phyloP scores from a whole-genome alignment of 2,113 vertebrate genomes.

The Brachyistius frenatus region DNA sequence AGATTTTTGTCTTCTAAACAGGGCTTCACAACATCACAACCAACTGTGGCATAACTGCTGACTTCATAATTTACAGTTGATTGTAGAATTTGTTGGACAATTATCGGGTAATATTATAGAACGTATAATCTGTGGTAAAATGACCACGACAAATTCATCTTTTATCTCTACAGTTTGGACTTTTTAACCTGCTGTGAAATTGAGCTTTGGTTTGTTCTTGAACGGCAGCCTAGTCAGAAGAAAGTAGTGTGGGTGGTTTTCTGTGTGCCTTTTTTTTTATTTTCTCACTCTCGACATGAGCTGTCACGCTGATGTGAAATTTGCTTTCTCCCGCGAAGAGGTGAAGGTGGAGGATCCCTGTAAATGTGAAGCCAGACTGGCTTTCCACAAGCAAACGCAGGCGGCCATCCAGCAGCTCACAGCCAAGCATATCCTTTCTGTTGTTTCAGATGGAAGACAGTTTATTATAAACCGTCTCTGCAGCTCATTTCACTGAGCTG shows the following conservation, averaged over 20 bases:
- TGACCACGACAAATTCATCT: neutral
- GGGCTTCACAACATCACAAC: slow-evolving; percentile 52
- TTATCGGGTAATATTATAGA: slow-evolving; percentile 47
- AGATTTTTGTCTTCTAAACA: slow-evolving; percentile 21
- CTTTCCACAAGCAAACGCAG: slow-evolving; percentile 89
- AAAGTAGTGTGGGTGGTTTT: slow-evolving; percentile 13
- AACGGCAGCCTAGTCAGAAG: slow-evolving; percentile 1
- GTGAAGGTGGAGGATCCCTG: slow-evolving; percentile 87
- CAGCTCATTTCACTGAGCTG: slow-evolving; percentile 6
- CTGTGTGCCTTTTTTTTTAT: slow-evolving; percentile 35
- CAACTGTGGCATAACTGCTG: slow-evolving; percentile 23
- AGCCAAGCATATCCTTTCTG: slow-evolving; percentile 92
- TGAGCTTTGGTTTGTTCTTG: slow-evolving; percentile 13
- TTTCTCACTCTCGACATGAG: slow-evolving; percentile 9
- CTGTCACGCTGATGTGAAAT: slow-evolving; percentile 66
- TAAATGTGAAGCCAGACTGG: slow-evolving; percentile 90
- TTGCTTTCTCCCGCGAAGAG: slow-evolving; percentile 74
- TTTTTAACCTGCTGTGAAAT: slow-evolving; percentile 12
- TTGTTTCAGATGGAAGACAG: slow-evolving; percentile 51
- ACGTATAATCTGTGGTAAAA: slow-evolving; percentile 33
- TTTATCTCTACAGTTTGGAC: neutral
- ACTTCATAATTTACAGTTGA: slow-evolving; percentile 40
- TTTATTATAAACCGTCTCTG: slow-evolving; percentile 22
- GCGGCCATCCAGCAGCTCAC: slow-evolving; percentile 88
- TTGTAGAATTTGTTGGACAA: slow-evolving; percentile 53